These are phyloP conservation scores for Oedothorax gibbosus DNA, from an alignment of 1,140 invertebrate species.

Conservation along the genomic window DNA sequence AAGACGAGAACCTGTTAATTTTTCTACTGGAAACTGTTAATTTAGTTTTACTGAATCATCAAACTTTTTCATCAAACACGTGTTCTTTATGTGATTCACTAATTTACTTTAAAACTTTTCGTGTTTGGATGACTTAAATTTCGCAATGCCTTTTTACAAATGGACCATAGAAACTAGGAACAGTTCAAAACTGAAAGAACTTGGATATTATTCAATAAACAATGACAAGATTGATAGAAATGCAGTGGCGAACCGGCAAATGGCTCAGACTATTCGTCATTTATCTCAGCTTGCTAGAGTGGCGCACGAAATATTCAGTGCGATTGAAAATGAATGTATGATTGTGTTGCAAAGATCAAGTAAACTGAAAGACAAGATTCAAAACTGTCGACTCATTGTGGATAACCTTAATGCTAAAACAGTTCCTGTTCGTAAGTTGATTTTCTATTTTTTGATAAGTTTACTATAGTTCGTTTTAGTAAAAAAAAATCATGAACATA, in stretches of 20 bases:
- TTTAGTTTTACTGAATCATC: no score
- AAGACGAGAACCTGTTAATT: no score
- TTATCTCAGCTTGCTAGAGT: slow-evolving; percentile 18
- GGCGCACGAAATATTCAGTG: slow-evolving; percentile 41
- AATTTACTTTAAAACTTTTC: no score
- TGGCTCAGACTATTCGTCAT: slow-evolving; percentile 41
- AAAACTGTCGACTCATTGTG: slow-evolving; percentile 28
- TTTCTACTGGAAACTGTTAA: no score
- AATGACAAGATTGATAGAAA: neutral
- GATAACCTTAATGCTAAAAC: slow-evolving; percentile 49
- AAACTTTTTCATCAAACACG: no score
- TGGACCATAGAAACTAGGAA: slow-evolving; percentile 10
- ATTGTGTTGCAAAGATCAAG: slow-evolving; percentile 33
- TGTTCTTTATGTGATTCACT: no score
- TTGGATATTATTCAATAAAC: neutral
- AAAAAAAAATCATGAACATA: neutral
- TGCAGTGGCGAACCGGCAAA: slow-evolving; percentile 14
- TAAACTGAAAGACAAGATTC: slow-evolving; percentile 38
- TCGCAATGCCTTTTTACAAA: slow-evolving; percentile 44
- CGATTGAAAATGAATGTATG: slow-evolving; percentile 32
- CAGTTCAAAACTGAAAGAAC: neutral
- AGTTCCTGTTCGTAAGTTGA: slow-evolving; percentile 57
- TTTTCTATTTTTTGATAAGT: neutral
- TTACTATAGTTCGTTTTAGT: neutral
- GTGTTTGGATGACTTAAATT: neutral